Evolutionary conservation across 1,140 invertebrate genomes (phyloP), one percentile per base, ranked within the genome.

Genomic region (Drosophila auraria): DNA sequence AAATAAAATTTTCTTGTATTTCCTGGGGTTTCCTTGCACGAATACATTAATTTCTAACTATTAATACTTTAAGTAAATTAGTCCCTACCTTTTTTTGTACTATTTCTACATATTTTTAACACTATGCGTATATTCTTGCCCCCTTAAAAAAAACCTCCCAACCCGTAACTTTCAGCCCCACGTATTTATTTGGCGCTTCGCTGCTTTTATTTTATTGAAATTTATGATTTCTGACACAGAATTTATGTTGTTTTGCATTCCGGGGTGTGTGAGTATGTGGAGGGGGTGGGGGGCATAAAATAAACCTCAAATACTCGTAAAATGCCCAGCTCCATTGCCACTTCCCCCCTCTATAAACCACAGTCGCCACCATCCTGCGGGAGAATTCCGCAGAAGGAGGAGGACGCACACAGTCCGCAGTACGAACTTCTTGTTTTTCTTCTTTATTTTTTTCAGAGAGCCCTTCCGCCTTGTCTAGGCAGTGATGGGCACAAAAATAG

Each of bases 191-290:
- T 84, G 80, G 84, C 77, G 64, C 80, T 87, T 84, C 68, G 71
- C 61, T 87, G 64, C 75, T 69, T 66, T 89, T 75, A 73, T 90
- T 87, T 89, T 90, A 89, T 89, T 89, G 86, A 89, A 89, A 89
- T 89, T 89, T 89, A 89, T 89, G 84, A 89, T 89, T 89, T 89
- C 86, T 90, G 73, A 84, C 86, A 76, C 78, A 73, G 80, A 89
- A 89, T 89, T 87, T 90, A 87, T 87, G 86, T 84, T 87, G 78
- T 84, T 87, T 84, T 87, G 86, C 84, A 87, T 83, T 83, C 33
- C 30, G 27, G 23, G 17, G 20, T 44, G 11, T 38, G n/a, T 63
- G 15, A 40, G 56, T 54, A 50, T 50, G 23, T 30, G 20, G 58
- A 23, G n/a, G 38, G 20, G 63, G 68, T 30, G 33, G 74, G 82